Percentiles rank a stretch among this genome's conserved stretches.
These are phyloP conservation scores for Hermetia illucens DNA, from an alignment of 1,140 invertebrate genomes.

Conservation along the genomic window DNA sequence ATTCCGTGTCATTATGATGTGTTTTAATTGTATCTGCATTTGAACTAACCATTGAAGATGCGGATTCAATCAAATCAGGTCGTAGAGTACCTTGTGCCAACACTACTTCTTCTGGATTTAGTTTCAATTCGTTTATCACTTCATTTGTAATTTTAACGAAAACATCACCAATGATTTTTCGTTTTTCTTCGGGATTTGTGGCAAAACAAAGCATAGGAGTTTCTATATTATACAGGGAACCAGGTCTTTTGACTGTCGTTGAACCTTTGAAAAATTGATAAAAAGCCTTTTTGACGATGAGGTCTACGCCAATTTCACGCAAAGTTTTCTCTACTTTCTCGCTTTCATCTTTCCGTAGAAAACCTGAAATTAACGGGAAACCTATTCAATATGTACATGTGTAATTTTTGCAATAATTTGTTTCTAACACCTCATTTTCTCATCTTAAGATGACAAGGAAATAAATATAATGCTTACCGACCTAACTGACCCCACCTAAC, in stretches of 20 bases:
- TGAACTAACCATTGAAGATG: conserved; percentile 69
- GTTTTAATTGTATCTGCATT: conserved; percentile 96
- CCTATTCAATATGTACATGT: neutral
- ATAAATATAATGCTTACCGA: no score
- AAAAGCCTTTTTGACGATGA: conserved; percentile 64
- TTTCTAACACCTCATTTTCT: no score
- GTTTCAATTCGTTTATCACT: conserved; percentile 62
- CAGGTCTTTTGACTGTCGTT: conserved; percentile 45
- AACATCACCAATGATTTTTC: conserved; percentile 97
- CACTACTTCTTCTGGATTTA: conserved; percentile 73
- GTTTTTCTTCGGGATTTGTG: conserved; percentile 87
- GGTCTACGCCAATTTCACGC: conserved; percentile 68
- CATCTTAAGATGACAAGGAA: no score
- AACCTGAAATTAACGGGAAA: no score
- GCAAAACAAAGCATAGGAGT: conserved; percentile 82
- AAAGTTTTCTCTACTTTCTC: conserved; percentile 75
- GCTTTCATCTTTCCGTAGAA: conserved; percentile 95
- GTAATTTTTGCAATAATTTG: neutral
- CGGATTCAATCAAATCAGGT: conserved; percentile 97
- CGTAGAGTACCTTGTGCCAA: conserved; percentile 84
- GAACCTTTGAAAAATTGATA: conserved; percentile 65
- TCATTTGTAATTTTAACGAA: conserved; percentile 86
- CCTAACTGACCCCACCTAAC: no score
- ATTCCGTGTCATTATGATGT: conserved; percentile 98
- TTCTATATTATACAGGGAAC: conserved; percentile 38